Evolutionary conservation across 92 coral and sea anemone species (phyloP), one percentile per base, ranked within the genome.

Genomic region (Chrysogorgia sp.): DNA sequence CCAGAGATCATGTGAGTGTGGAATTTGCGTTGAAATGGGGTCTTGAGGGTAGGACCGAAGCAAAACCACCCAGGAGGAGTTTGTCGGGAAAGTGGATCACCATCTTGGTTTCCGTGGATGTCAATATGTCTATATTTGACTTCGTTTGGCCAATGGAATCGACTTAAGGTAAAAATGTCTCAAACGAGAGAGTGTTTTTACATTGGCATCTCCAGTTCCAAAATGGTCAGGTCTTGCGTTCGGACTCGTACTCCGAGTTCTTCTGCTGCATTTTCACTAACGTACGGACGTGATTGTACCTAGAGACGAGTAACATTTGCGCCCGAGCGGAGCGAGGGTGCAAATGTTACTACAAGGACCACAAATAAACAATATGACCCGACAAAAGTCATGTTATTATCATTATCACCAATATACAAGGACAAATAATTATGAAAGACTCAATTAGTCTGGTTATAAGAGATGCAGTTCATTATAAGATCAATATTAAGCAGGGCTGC

Each of bases 51-150:
- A 14, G 89, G 87, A 33, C 92, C 87, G 58, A 88, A 88, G 63
- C 92, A 83, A 79, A 86, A 72, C 85, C 90, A 86, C 23, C 81
- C 77, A 49, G 59, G 83, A 47, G 62, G 64, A 20, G 87, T 83
- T 64, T 62, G 67, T 71, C 85, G 30, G 58, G 87, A 85, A 56
- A 83, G 59, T 32, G 88, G 88, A 62, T 88, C 86, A 60, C 48
- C 34, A 20, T 82, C 30, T 24, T 76, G 64, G 26, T 67, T 66
- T 28, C 90, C 87, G 35, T 21, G 79, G 24, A 65, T 68, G 83
- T 80, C 65, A 83, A 62, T 22, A 80, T 71, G 41, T 79, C 88
- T n/a, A n/a, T 28, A 74, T 87, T 56, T 59, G 84, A 21, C 28
- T 69, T 32, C 90, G 72, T 25, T 67, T 59, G 26, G 86, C 34